Base-by-base conservation (phyloP, 2,888 invertebrate species). In the Lithodes maja region DNA sequence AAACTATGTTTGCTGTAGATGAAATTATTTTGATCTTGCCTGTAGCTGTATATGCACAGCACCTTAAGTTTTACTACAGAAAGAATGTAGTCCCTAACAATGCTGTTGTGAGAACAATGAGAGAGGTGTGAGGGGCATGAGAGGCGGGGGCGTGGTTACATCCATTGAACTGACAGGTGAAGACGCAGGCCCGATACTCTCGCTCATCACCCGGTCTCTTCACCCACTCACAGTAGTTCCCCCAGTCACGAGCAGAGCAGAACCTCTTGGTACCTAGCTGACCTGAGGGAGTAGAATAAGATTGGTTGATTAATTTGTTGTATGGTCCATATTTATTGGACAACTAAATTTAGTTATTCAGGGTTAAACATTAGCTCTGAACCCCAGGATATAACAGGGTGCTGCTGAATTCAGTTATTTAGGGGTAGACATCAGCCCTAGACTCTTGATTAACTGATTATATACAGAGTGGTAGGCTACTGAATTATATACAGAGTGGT, bases 181-280 rank as follows among this genome's bases (percentile, higher is more conserved):
- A 97, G 85, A 98, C 96, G 94, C 98, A 98, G 2, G 98, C 97
- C 92, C 98, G 95, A 94, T 98, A 98, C 89, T 96, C 96, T 92
- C 97, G 94, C 92, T 95, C 95, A 93, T 98, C 98, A n/a, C 98
- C 98, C 5, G 96, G 96, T 92, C 98, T 96, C 91, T 95, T 94
- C 0, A 98, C 97, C 93, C 97, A 97, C 93, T 98, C 96, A 94
- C 98, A 98, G 93, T 97, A 97, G 94, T 97, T 97, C 17, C 98
- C 98, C 93, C 97, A 94, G 94, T 98, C 96, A 93, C 96, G 94
- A 0, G 98, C 96, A 1, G 98, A 98, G 93, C 98, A 98, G 93
- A 96, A 98, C 92, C 98, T 95, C 93, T 97, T 97, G 68, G 98
- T 97, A 79, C 98, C 97, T 91, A 98, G 96, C 50, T 97, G 97